Base-by-base conservation (phyloP, 2,888 invertebrate genomes). In the Leucophora obtusa region DNA sequence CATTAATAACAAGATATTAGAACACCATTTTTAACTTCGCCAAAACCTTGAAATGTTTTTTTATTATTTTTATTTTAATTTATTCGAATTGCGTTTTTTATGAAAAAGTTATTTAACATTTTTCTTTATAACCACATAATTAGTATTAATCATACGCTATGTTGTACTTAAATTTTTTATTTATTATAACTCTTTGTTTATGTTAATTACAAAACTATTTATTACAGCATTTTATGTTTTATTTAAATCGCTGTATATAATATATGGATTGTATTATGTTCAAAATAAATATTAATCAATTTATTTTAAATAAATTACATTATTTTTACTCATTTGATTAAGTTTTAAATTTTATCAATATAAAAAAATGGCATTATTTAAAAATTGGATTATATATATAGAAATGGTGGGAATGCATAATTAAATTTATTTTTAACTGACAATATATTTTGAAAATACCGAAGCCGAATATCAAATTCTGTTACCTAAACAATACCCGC, bases 131-230 rank as follows among this genome's bases (percentile, higher is more conserved):
- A 58, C 33, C 15, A 9, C 28, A n/a, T 50, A 63, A 50, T 63
- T 51, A 63, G 28, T 50, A 63, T 63, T 28, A 62, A 62, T 62
- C 62, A 62, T 62, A 47, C 50, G 62, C 28, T n/a, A 28, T 50
- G 15, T 28, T 50, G 10, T 17, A 14, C 38, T 21, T 66, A 62
- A 62, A 35, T 62, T 10, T 38, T 59, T 35, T 15, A 28, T 58
- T 62, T 47, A 62, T 47, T 47, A 62, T 24, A 62, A 62, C 43
- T 2, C 38, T 47, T n/a, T 47, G 43, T n/a, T 47, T 47, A 47
- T 47, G 6, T 47, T n/a, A 47, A 47, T 47, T 14, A n/a, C 47
- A 59, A 62, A 47, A 62, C 10, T 43, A 28, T 28, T 50, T 14
- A 9, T 62, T 62, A 2, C n/a, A 4, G 15, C n/a, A n/a, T n/a